phyloP scores from a whole-genome alignment of 2,888 invertebrate genomes.

The Halictus ligatus region DNA sequence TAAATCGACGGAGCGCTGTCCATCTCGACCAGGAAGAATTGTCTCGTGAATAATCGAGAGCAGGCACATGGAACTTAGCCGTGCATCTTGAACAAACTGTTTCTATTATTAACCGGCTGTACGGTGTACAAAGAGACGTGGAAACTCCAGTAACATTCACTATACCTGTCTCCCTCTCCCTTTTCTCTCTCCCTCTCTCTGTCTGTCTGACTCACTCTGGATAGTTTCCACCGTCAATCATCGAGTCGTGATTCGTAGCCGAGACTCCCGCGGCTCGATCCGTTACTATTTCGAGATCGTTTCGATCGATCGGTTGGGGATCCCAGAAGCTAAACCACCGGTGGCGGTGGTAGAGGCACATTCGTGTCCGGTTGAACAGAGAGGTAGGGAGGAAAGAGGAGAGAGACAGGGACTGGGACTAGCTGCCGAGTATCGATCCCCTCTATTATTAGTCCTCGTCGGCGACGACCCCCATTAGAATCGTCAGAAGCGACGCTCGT shows the following conservation, averaged over 20 bases:
- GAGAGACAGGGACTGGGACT: constrained; percentile 51
- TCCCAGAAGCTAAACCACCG: constrained; percentile 23
- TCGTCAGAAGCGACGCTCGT: constrained; percentile 65
- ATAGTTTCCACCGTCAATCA: neutral
- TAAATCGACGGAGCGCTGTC: neutral
- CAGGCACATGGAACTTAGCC: neutral
- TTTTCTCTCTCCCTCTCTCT: neutral
- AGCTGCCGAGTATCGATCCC: constrained; percentile 74
- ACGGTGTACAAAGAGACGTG: neutral
- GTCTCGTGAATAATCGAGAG: neutral
- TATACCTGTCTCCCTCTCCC: neutral
- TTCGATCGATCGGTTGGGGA: constrained; percentile 25
- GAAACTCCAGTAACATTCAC: neutral
- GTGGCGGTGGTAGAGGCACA: neutral
- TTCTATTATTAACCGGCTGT: neutral
- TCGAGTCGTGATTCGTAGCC: neutral
- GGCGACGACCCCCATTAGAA: constrained; percentile 74
- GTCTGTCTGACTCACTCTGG: neutral
- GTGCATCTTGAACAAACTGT: neutral
- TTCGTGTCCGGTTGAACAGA: constrained; percentile 36
- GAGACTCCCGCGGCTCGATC: neutral
- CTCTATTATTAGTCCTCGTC: constrained; percentile 79
- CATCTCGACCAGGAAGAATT: neutral
- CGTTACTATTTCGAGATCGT: constrained; percentile 16
- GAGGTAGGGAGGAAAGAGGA: neutral